These are phyloP conservation scores for Acheta domesticus DNA, from an alignment of 2,888 invertebrate genomes.

Conservation along the genomic window DNA sequence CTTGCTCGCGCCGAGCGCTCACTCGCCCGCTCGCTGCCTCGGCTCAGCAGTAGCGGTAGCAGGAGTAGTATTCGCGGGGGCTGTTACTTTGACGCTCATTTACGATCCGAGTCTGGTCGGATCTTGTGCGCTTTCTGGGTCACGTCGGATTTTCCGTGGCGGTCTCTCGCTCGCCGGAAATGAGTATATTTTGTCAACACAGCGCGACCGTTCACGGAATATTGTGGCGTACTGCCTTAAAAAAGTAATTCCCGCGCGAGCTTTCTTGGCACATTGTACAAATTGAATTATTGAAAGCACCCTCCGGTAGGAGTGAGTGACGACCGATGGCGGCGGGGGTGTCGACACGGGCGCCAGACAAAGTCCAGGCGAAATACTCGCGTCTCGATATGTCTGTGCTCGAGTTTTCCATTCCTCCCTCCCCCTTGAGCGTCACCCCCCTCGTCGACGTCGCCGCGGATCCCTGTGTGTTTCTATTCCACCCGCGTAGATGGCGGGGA, in stretches of 20 bases:
- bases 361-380: not conserved
- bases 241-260: conserved; percentile 10
- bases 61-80: not conserved
- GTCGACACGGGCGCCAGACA: not conserved
- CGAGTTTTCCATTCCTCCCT: not conserved
- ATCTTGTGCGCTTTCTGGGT: conserved; percentile 1
- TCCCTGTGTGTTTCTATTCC: not conserved
- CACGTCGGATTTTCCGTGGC: conserved; percentile 6
- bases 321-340: not conserved
- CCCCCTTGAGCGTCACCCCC: too few relatives aligned
- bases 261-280: conserved; percentile 18
- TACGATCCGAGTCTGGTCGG: conserved; percentile 7
- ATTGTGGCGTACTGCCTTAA: not conserved
- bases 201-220: not conserved
- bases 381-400: not conserved
- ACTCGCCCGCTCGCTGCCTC: not conserved
- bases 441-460: not conserved
- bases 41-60: not conserved
- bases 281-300: conserved; percentile 18
- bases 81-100: conserved; percentile 18
- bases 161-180: not conserved
- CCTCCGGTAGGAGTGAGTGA: not conserved
- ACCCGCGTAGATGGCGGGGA: not conserved
- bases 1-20: not conserved
- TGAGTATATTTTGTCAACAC: conserved; percentile 18